Evolutionary conservation across 2,113 vertebrate species (phyloP), one percentile per base, ranked within the genome.

Genomic region (Periophthalmodon schlosseri): DNA sequence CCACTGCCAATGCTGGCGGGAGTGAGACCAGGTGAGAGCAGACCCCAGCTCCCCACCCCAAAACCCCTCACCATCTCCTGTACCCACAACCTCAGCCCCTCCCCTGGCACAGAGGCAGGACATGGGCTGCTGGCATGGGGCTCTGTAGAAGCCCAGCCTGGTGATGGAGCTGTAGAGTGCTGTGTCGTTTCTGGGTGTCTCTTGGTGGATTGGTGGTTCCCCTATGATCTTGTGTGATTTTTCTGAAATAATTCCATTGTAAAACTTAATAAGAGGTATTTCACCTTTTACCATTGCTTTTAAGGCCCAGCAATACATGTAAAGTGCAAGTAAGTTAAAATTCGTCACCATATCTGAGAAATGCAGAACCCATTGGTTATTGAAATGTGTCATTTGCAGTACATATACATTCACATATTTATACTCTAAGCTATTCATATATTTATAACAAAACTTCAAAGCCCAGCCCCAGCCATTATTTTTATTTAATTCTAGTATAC

Each of bases 1-100:
- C 94, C 96, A 87, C 95, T 96, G 94, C 96, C 95, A 85, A 95
- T 96, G 94, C 94, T 96, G 93, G 95, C 95, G 89, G 96, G 96
- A 92, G 95, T 96, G 94, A 94, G 96, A 95, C 95, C 95, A 96
- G 96, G 96, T 96, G 95, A 96, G 95, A 92, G 88, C 90, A 90
- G 78, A 65, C 63, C 73, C 85, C 84, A 90, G 85, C 87, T 86
- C 90, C 89, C 75, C 82, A 79, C 63, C 64, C 72, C 76, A 50
- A 75, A 74, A 21, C 66, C 44, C 66, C 75, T 54, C 86, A 85
- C 78, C 86, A 86, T 81, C 74, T 82, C 88, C 88, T 75, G 75
- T 78, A 70, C 76, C 87, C 78, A 68, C 11, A 49, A 50, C 74
- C 57, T 7, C 58, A 10, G 33, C 18, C 28, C 16, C 57, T 23